Base-by-base conservation (phyloP, 2,888 invertebrate species). In the Omphaloscelis lunosa region DNA sequence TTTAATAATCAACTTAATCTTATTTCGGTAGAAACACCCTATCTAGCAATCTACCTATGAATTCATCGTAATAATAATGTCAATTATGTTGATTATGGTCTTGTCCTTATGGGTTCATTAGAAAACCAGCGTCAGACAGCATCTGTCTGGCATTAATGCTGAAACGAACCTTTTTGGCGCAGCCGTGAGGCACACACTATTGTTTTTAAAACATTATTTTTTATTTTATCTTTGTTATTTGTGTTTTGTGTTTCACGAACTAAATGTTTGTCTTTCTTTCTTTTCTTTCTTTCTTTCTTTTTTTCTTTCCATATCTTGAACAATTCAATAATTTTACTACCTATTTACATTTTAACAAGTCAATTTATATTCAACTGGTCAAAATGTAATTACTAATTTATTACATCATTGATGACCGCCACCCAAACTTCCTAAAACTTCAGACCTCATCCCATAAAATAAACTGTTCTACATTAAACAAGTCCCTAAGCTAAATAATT, bases 401-500 rank as follows among this genome's bases (percentile, higher is more conserved):
- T 66, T 17, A 67, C 34, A 51, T 83, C 34, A 70, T 27, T 68
- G 68, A 63, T 48, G 56, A 12, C 9, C 23, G 8, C 66, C 45
- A 59, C 61, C 70, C 34, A 83, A 56, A 61, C 56, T 41, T 66
- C 12, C 56, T 3, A 17, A 51, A 80, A 62, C 48, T 45, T 67
- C 17, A 58, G 17, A 34, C 48, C 27, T 39, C 27, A 41, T 71
- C 66, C 62, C 70, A 58, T 77, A 45, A 71, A 70, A 69, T 48
- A 76, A 71, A 86, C 63, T 69, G 27, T 58, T 65, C 17, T 17
- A 75, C 41, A 27, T 62, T 59, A 61, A 68, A 71, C 71, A 71
- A 82, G 23, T 48, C 51, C 15, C 23, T 63, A 58, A 72, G 65
- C 65, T 53, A 78, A 83, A 78, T 79, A 66, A 79, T 79, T 70